Conservation (phyloP, 2,113 vertebrate genomes). For the Sphaerodactylus townsendi region DNA sequence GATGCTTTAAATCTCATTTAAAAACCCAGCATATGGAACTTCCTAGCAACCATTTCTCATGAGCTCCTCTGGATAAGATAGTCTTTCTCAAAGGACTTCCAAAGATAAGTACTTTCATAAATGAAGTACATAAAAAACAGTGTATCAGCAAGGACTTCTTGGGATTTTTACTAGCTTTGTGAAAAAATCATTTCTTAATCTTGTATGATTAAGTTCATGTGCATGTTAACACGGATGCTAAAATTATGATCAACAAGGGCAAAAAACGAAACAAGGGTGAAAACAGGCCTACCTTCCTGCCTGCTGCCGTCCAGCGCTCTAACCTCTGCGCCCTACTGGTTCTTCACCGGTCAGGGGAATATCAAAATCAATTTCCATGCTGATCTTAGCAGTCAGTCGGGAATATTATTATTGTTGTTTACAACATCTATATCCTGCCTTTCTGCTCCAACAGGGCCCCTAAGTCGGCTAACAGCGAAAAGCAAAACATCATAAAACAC, state of each 20-base stretch:
- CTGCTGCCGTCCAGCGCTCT: too few species aligned
- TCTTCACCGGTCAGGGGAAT: too few species aligned
- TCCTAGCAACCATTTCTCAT: slow-evolving; percentile 78
- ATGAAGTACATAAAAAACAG: slow-evolving; percentile 72
- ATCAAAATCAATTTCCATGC: too few species aligned
- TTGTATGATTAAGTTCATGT: slow-evolving; percentile 71
- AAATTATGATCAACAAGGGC: slow-evolving; percentile 64
- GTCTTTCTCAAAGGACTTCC: slow-evolving; percentile 63
- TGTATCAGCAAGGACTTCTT: slow-evolving; percentile 54
- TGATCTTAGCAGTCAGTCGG: too few species aligned
- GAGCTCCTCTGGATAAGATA: slow-evolving; percentile 72
- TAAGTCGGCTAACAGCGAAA: too few species aligned
- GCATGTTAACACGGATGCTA: slow-evolving; percentile 73
- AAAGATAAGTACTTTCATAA: slow-evolving; percentile 73
- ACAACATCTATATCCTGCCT: too few species aligned
- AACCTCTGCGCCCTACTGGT: too few species aligned
- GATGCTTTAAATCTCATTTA: slow-evolving; percentile 80
- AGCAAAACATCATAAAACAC: too few species aligned
- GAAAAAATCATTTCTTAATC: slow-evolving; percentile 73
- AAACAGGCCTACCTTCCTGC: background rate
- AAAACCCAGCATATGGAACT: slow-evolving; percentile 76
- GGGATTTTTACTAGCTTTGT: slow-evolving; percentile 67
- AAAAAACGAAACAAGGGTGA: slow-evolving; percentile 12
- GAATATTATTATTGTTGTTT: too few species aligned
- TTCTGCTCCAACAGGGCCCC: too few species aligned